Evolutionary conservation across 2,797 vertebrate genomes (phyloP).

Genomic region (Pipistrellus pygmaeus): DNA sequence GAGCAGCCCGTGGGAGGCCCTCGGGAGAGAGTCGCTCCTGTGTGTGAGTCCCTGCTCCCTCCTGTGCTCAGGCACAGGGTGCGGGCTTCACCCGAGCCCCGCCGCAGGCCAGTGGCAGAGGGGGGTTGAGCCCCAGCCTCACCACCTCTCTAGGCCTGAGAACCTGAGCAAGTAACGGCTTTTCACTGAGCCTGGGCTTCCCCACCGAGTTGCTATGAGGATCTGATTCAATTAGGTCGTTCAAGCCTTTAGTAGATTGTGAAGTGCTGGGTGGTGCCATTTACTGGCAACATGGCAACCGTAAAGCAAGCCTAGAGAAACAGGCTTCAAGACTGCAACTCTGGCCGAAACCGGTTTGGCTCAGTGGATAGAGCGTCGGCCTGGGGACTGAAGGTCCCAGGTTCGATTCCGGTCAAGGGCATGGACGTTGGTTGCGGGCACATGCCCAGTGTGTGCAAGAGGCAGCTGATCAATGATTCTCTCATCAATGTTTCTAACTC

Average conservation of each 20-base stretch:
- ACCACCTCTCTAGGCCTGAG: constrained; percentile 2
- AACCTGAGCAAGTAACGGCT: background rate
- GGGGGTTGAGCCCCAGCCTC: background rate
- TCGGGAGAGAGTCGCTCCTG: background rate
- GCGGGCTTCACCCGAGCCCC: background rate
- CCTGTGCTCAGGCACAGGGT: background rate
- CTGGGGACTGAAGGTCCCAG: too few relatives aligned
- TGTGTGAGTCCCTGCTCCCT: background rate
- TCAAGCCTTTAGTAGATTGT: background rate
- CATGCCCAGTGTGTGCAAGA: too few relatives aligned
- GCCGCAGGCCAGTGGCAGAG: background rate
- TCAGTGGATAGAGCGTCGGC: too few relatives aligned
- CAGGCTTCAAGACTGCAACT: background rate
- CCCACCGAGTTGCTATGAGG: background rate
- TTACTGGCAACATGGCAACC: background rate
- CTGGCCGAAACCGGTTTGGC: too few relatives aligned
- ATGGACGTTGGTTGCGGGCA: too few relatives aligned
- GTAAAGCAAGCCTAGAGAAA: background rate
- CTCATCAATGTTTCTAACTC: too few relatives aligned
- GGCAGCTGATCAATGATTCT: too few relatives aligned
- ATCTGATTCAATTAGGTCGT: background rate
- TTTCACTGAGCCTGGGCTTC: background rate
- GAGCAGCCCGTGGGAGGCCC: background rate
- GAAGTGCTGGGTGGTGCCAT: background rate
- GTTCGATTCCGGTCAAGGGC: too few relatives aligned